Percentiles rank a stretch among this genome's conserved stretches.
Conservation (phyloP, 2,797 vertebrate species). For the Fundulus diaphanus region DNA sequence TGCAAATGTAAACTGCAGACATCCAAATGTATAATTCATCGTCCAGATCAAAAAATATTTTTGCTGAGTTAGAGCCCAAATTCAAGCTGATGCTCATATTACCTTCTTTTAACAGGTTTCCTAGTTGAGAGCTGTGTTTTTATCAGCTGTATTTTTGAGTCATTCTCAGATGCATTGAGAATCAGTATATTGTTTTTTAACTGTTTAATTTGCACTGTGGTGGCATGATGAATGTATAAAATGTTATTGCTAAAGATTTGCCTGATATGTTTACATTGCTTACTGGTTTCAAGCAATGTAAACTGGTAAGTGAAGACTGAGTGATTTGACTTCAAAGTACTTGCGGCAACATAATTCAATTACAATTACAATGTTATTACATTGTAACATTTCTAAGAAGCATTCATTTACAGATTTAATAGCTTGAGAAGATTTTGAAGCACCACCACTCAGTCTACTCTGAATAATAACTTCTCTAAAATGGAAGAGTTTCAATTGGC, state of each 20-base stretch:
- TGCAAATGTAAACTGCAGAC: slow-evolving; percentile 5
- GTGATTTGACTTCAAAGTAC: background rate
- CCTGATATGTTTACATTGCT: background rate
- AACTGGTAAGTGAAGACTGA: background rate
- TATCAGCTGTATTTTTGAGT: background rate
- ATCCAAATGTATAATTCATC: slow-evolving; percentile 6
- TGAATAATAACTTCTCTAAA: background rate
- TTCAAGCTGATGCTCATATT: background rate
- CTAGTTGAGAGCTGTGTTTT: background rate
- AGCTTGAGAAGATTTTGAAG: background rate
- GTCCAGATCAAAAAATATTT: slow-evolving; percentile 8
- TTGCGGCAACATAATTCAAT: background rate
- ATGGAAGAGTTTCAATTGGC: background rate
- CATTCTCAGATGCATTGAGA: background rate
- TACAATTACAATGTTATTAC: background rate
- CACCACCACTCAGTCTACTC: background rate
- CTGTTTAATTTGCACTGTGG: background rate
- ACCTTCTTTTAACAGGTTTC: background rate
- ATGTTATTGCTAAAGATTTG: background rate
- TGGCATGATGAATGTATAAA: slow-evolving; percentile 1
- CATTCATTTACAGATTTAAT: background rate
- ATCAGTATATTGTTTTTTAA: background rate
- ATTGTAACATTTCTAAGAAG: background rate
- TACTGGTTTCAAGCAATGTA: background rate
- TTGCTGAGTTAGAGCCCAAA: background rate